phyloP scores from a whole-genome alignment of 1,140 invertebrate species.

The Anoplophora glabripennis region DNA sequence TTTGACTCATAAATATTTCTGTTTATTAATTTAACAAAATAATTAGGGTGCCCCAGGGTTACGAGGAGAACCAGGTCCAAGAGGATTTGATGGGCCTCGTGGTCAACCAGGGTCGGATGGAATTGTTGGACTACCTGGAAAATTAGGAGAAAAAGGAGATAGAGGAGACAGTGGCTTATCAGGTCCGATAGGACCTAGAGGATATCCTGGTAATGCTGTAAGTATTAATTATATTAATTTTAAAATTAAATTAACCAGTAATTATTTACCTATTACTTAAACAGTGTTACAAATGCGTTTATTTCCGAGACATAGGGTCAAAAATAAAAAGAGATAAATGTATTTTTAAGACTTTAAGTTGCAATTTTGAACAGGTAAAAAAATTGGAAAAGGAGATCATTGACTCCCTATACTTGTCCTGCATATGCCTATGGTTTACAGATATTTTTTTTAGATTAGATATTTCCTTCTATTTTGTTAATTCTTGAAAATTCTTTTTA shows the following conservation, averaged over 20 bases:
- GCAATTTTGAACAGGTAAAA: too few relatives aligned
- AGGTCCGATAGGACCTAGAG: slow-evolving; percentile 62
- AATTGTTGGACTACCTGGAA: slow-evolving; percentile 50
- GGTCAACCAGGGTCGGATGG: slow-evolving; percentile 53
- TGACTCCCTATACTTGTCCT: too few relatives aligned
- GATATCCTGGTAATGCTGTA: slow-evolving; percentile 55
- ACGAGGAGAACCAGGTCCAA: slow-evolving; percentile 43
- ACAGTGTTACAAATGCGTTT: too few relatives aligned
- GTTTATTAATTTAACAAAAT: slow-evolving; percentile 1
- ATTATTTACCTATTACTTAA: too few relatives aligned
- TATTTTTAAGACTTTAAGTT: too few relatives aligned
- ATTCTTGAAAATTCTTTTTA: too few relatives aligned
- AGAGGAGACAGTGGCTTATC: slow-evolving; percentile 50
- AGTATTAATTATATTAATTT: slow-evolving; percentile 4
- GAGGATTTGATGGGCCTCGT: slow-evolving; percentile 51
- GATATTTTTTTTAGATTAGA: too few relatives aligned
- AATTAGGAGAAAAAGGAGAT: slow-evolving; percentile 51
- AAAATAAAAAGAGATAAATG: too few relatives aligned
- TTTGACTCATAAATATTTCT: background rate
- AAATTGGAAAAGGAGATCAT: too few relatives aligned
- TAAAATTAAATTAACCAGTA: background rate
- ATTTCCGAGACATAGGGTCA: too few relatives aligned
- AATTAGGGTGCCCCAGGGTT: slow-evolving; percentile 39
- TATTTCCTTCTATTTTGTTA: too few relatives aligned
- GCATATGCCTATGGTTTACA: too few relatives aligned